These are phyloP conservation scores for Megalurothrips usitatus DNA, from an alignment of 2,888 invertebrate genomes.

Conservation along the genomic window DNA sequence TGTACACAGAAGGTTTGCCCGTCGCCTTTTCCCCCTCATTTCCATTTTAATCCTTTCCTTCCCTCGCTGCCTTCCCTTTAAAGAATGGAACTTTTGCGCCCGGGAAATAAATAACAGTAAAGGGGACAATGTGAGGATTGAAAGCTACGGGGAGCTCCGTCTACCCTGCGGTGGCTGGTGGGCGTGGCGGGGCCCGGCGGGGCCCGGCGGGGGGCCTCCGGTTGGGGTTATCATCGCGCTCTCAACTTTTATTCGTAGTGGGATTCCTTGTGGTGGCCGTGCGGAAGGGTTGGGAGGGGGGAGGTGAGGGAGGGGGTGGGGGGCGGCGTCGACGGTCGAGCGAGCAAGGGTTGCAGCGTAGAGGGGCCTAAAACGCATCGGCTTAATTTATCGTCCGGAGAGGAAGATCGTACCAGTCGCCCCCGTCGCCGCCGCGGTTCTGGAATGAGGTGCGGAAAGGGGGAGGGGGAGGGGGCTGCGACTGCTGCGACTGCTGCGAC, in stretches of 20 bases:
- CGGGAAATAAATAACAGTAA: conserved; percentile 23
- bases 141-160: conserved; percentile 10
- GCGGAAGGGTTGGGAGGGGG: background rate
- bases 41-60: conserved; percentile 17
- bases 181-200: background rate
- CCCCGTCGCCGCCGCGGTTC: no score
- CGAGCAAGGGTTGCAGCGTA: background rate
- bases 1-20: conserved; percentile 3
- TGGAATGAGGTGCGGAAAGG: background rate
- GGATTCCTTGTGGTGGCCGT: background rate
- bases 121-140: conserved; percentile 16
- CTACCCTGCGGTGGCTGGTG: background rate
- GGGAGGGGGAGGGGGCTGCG: background rate
- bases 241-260: conserved; percentile 10
- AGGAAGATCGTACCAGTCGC: no score
- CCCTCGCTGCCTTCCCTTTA: background rate
- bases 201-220: background rate
- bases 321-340: conserved; percentile 3
- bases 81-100: conserved; percentile 21
- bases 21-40: conserved; percentile 9
- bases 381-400: conserved; percentile 16
- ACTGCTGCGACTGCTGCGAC: background rate
- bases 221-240: conserved; percentile 4
- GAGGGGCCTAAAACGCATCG: background rate
- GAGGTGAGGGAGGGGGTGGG: background rate